phyloP scores from a whole-genome alignment of 2,888 invertebrate genomes.

The Dryomyza anilis region DNA sequence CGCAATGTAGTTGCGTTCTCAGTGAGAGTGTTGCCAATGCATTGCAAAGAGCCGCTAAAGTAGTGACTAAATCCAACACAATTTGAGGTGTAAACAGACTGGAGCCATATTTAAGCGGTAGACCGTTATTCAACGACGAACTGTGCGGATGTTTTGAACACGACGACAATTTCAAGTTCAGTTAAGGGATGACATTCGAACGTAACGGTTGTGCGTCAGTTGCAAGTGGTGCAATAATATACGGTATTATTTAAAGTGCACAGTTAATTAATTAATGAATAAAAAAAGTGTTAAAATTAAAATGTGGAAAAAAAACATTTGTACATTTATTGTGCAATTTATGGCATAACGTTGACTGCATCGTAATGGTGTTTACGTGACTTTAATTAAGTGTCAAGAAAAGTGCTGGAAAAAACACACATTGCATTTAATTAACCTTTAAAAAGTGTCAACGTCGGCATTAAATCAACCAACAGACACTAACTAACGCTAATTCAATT shows the following conservation, averaged over 20 bases:
- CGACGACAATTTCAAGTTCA: conserved; percentile 29
- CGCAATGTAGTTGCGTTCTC: conserved; percentile 6
- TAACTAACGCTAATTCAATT: no score
- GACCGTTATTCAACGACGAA: no score
- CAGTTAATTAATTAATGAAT: neutral
- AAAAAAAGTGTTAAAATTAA: neutral
- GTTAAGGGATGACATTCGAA: conserved; percentile 36
- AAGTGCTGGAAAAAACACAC: no score
- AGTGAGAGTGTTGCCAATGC: conserved; percentile 24
- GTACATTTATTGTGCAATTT: neutral
- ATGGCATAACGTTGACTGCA: no score
- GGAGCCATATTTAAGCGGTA: no score
- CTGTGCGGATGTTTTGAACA: neutral
- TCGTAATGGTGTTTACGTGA: no score
- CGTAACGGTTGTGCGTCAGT: conserved; percentile 29
- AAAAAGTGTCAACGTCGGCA: no score
- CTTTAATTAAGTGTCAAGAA: neutral
- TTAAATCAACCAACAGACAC: no score
- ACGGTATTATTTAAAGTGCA: neutral
- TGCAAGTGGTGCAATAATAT: neutral
- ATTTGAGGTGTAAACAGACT: neutral
- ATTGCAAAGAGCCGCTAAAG: neutral
- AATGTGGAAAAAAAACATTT: neutral
- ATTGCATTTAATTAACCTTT: no score
- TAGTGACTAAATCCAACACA: conserved; percentile 26